Evolutionary conservation across 2,888 invertebrate genomes (phyloP), one percentile per base, ranked within the genome.

Genomic region (Rhodophaea formosa): DNA sequence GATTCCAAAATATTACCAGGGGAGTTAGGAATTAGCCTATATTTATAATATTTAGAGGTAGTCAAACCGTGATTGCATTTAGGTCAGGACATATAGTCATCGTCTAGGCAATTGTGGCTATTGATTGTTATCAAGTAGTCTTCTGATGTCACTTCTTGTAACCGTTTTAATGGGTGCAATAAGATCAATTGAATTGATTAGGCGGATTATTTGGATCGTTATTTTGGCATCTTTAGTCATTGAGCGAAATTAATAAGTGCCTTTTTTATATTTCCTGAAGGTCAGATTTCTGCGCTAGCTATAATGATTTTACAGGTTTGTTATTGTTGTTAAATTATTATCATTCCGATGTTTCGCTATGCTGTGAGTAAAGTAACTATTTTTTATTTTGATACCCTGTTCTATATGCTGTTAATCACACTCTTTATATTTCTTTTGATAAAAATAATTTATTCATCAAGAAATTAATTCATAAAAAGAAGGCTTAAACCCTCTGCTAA

Each of bases 71-170:
- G 3, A n/a, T 3, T 39, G n/a, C 12, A 39, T 39, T 39, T 39
- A 39, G 39, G n/a, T 39, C 12, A 12, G 39, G 3, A 39, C 0
- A 39, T 12, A 39, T n/a, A 5, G 39, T 39, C n/a, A 15, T 56
- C n/a, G 23, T 42, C 10, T 39, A 43, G 57, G 68, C 68, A 79
- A 83, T 81, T 72, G 71, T 63, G 62, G 53, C 63, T 66, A 72
- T 72, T 77, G 77, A 75, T 75, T 70, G 70, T 71, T 70, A 72
- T 72, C 70, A 66, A 67, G 51, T 61, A 60, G 66, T 60, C 58
- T 59, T 57, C 63, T 77, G 74, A 79, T 71, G 79, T 79, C 79
- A 77, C 64, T 64, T 65, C 59, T 63, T 59, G 56, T 61, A 64
- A 62, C 61, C 3, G 23, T 2, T 23, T 23, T 68, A 72, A 70